These are phyloP conservation scores for Eurytoma adleriae DNA, from an alignment of 2,888 invertebrate species.

Conservation along the genomic window DNA sequence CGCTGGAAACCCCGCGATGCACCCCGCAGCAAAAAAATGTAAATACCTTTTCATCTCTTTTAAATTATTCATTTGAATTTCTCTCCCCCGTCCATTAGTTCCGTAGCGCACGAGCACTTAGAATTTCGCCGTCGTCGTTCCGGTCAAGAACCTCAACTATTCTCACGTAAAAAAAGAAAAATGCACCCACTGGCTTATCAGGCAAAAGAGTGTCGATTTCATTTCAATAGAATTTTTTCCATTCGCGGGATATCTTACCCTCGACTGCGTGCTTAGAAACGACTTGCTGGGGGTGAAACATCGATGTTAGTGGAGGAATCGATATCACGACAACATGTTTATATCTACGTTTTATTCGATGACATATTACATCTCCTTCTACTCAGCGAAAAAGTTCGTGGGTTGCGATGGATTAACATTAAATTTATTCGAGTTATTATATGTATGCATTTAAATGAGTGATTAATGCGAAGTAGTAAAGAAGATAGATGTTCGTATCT, in stretches of 20 bases:
- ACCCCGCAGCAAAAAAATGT: neutral
- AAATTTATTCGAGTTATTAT: too few relatives aligned
- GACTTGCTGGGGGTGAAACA: too few relatives aligned
- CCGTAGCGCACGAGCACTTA: neutral
- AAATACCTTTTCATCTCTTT: neutral
- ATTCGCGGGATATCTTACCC: neutral
- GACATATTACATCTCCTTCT: too few relatives aligned
- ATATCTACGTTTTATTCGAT: too few relatives aligned
- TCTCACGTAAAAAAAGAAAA: neutral
- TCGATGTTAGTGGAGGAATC: too few relatives aligned
- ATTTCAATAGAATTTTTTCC: neutral
- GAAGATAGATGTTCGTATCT: too few relatives aligned
- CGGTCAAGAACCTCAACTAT: neutral
- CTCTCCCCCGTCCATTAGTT: neutral
- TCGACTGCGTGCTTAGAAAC: neutral
- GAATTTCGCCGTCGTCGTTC: constrained; percentile 1
- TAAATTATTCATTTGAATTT: neutral
- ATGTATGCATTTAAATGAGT: too few relatives aligned
- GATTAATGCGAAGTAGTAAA: too few relatives aligned
- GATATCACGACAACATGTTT: too few relatives aligned
- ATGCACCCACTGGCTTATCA: neutral
- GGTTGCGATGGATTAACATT: too few relatives aligned
- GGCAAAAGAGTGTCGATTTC: neutral
- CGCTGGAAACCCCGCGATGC: too few relatives aligned
- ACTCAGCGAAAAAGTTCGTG: too few relatives aligned